Conservation (phyloP, 1,140 invertebrate genomes). For the Zaprionus ornatus region DNA sequence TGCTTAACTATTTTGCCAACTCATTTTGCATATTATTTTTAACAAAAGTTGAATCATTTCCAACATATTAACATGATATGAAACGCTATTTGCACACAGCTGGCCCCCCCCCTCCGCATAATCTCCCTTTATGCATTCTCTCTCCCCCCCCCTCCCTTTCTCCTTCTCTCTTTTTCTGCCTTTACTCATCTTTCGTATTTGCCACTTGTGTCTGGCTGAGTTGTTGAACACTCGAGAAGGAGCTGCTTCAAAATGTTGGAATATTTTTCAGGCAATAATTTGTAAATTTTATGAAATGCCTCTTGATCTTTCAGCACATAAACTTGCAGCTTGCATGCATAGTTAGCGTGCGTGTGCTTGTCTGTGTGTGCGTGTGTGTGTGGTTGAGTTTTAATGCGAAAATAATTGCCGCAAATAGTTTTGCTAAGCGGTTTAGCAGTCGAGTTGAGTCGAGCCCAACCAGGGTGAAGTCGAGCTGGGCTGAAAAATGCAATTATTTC, state of each 20-base stretch:
- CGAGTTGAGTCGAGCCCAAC: neutral
- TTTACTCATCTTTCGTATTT: conserved; percentile 10
- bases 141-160: neutral
- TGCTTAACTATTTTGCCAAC: conserved; percentile 66
- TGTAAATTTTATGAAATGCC: conserved; percentile 54
- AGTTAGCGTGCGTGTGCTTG: conserved; percentile 22
- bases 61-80: conserved; percentile 54
- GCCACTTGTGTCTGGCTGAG: conserved; percentile 53
- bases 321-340: conserved; percentile 58
- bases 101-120: neutral
- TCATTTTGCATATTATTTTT: conserved; percentile 69
- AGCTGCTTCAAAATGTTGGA: conserved; percentile 41
- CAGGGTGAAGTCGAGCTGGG: neutral
- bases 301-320: conserved; percentile 61
- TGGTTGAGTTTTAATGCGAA: conserved; percentile 61
- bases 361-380: conserved; percentile 30
- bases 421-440: conserved; percentile 37
- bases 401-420: conserved; percentile 72
- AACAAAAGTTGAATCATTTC: conserved; percentile 67
- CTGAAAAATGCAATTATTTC: conserved; percentile 38
- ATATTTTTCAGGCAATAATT: conserved; percentile 56
- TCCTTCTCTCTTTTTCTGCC: neutral
- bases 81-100: conserved; percentile 18
- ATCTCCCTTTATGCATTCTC: neutral
- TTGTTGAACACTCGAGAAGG: conserved; percentile 39